Percentiles rank a stretch among this genome's conserved stretches.
Conservation (phyloP, 35 echinoderm and acorn worm genomes). For the Heliocidaris tuberculata region DNA sequence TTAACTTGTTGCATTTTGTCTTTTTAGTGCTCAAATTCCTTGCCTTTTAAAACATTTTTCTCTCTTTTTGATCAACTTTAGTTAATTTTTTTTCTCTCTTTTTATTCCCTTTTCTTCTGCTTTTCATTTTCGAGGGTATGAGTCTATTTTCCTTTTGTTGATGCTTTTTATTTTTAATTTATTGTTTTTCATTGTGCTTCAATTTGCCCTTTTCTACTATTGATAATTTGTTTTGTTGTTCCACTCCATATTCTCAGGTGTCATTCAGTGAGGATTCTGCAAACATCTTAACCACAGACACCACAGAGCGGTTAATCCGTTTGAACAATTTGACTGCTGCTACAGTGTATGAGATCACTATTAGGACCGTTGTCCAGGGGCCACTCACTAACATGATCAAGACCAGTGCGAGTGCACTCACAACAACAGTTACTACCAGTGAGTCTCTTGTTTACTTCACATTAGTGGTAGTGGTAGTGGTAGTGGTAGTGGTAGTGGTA, state of each 20-base stretch:
- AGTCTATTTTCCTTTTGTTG: no score
- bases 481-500: no score
- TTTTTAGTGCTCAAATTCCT: no score
- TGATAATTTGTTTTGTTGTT: background rate
- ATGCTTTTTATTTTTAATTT: no score
- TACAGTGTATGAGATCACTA: background rate
- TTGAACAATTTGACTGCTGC: constrained; percentile 8
- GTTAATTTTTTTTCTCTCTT: no score
- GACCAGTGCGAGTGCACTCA: background rate
- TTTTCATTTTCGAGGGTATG: no score
- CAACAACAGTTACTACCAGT: background rate
- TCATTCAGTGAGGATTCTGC: background rate
- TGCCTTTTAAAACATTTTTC: background rate
- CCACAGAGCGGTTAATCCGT: background rate
- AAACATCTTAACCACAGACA: background rate
- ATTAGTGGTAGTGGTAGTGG: no score
- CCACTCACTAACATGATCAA: background rate
- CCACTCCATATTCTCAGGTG: background rate
- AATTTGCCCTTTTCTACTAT: no score
- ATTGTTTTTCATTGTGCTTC: no score
- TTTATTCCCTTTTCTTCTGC: no score
- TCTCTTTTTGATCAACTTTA: no score
- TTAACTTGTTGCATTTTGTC: no score
- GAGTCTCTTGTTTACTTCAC: background rate
- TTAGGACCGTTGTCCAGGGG: background rate